A percentile compares a stretch with the other conserved stretches of the same genome.
Evolutionary conservation across 2,797 vertebrate species (phyloP).

Genomic region (Craterocephalus amniculus): DNA sequence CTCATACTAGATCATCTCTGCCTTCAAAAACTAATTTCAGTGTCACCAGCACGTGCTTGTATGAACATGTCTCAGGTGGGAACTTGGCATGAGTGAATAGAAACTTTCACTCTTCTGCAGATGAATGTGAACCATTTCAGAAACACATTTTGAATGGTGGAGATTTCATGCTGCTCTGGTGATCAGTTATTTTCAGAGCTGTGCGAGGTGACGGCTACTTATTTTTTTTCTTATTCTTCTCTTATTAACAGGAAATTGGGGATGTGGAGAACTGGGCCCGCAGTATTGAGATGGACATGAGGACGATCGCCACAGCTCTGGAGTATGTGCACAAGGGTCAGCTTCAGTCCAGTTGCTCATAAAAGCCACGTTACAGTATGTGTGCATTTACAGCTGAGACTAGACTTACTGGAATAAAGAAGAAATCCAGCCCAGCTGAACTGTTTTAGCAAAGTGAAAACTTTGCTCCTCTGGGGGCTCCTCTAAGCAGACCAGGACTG

Average conservation of each 20-base stretch:
- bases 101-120: neutral
- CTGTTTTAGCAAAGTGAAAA: neutral
- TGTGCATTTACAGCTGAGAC: constrained; percentile 18
- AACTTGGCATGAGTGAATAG: neutral
- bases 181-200: neutral
- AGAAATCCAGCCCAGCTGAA: constrained; percentile 1
- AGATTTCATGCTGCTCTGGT: neutral
- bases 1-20: neutral
- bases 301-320: constrained; percentile 92
- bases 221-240: neutral
- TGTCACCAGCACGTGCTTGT: neutral
- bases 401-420: constrained; percentile 32
- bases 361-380: constrained; percentile 33
- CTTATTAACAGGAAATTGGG: constrained; percentile 89
- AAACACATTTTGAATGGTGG: neutral
- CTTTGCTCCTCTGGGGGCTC: neutral
- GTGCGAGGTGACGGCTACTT: neutral
- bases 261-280: constrained; percentile 98
- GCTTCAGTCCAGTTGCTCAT: constrained; percentile 87
- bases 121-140: neutral
- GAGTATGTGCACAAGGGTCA: constrained; percentile 95
- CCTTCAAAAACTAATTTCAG: neutral
- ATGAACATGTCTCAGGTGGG: neutral
- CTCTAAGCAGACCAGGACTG: constrained; percentile 1
- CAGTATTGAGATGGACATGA: constrained; percentile 98